A percentile compares a stretch with the other conserved stretches of the same genome.
These are phyloP conservation scores for Neofelis nebulosa DNA, from an alignment of 2,113 vertebrate species.

Conservation along the genomic window DNA sequence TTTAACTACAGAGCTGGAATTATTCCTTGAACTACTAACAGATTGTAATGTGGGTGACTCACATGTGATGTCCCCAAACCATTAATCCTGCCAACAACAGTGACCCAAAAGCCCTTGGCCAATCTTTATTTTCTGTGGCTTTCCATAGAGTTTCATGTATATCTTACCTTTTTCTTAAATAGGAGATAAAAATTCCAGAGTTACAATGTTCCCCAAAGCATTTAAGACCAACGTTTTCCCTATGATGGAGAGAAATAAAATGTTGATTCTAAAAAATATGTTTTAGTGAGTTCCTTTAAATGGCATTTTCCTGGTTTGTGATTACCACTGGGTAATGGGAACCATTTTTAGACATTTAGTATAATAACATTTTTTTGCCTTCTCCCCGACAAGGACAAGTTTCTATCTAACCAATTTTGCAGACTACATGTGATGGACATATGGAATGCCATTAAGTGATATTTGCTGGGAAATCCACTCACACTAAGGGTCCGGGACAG, in stretches of 20 bases:
- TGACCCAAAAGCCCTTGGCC: accelerated
- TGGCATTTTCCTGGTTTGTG: neutral
- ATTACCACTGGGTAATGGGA: neutral
- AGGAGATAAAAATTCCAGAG: neutral
- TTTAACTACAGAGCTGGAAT: neutral
- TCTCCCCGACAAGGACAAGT: neutral
- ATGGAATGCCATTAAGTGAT: too few species aligned
- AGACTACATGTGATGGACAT: accelerated
- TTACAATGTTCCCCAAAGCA: neutral
- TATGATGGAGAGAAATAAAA: neutral
- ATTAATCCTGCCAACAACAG: neutral
- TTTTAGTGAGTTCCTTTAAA: neutral
- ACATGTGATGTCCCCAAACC: accelerated
- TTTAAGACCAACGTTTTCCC: too few species aligned
- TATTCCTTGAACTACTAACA: accelerated
- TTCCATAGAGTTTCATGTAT: neutral
- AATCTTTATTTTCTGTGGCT: accelerated
- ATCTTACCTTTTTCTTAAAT: neutral
- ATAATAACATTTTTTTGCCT: neutral
- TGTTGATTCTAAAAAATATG: neutral
- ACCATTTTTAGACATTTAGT: neutral
- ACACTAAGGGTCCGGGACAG: neutral
- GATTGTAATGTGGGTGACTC: accelerated
- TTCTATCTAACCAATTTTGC: neutral
- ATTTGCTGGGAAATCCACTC: neutral